Conservation (phyloP, 2,797 vertebrate genomes). For the Dryobates pubescens region DNA sequence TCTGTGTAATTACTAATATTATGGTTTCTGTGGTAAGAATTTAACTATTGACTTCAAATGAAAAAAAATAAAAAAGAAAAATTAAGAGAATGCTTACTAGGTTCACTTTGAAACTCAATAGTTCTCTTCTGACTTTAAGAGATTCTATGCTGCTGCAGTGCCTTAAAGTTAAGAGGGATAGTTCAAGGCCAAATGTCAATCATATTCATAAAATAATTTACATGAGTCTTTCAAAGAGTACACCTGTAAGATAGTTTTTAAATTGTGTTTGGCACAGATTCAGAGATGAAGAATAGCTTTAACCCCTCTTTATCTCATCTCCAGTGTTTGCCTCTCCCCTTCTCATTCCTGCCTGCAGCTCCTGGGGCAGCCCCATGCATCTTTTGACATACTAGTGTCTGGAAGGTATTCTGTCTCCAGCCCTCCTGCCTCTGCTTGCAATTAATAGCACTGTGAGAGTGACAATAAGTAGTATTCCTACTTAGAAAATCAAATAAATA, state of each 20-base stretch:
- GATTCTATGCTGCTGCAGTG: neutral
- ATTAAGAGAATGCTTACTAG: accelerated
- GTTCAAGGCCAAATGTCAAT: neutral
- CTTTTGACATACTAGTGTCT: neutral
- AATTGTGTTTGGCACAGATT: neutral
- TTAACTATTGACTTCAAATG: neutral
- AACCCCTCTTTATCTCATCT: neutral
- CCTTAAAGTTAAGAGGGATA: neutral
- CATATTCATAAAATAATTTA: neutral
- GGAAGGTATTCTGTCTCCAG: neutral
- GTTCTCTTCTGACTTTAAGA: neutral
- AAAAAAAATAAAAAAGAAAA: neutral
- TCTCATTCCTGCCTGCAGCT: neutral
- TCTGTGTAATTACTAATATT: neutral
- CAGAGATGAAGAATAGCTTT: neutral
- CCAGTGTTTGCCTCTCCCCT: neutral
- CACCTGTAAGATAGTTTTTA: neutral
- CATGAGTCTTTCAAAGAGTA: neutral
- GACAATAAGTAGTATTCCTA: neutral
- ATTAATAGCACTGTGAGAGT: neutral
- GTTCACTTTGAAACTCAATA: neutral
- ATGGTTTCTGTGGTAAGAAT: neutral
- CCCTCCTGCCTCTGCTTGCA: neutral
- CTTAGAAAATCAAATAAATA: neutral
- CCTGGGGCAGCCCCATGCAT: neutral